A percentile compares a stretch with the other conserved stretches of the same genome.
Conservation (phyloP, 1,140 invertebrate genomes). For the Diorhabda sublineata region DNA sequence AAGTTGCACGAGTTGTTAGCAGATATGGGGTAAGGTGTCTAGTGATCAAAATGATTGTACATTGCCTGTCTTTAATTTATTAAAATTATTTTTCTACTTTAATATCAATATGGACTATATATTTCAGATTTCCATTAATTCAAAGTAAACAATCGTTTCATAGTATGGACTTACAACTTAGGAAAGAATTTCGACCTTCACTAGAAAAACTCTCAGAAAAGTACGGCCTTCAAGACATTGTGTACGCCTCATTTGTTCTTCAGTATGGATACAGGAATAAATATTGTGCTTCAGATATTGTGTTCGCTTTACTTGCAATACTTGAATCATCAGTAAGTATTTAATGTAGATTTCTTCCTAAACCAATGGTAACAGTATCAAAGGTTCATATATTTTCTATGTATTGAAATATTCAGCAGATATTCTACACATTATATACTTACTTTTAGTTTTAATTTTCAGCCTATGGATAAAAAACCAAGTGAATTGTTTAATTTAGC, state of each 20-base stretch:
- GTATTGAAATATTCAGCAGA: no score
- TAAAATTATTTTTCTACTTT: no score
- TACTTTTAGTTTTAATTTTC: slow-evolving; percentile 17
- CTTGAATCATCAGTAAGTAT: slow-evolving; percentile 68
- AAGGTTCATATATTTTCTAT: no score
- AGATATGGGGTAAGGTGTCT: slow-evolving; percentile 74
- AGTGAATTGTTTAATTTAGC: slow-evolving; percentile 72
- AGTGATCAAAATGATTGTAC: no score
- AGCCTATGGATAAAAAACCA: slow-evolving; percentile 52
- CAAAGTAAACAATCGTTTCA: slow-evolving; percentile 82
- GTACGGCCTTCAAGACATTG: slow-evolving; percentile 71
- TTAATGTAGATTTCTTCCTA: neutral
- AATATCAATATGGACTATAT: neutral
- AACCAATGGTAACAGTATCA: no score
- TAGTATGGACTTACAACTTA: slow-evolving; percentile 82
- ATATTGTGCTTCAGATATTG: slow-evolving; percentile 78
- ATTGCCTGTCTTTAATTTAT: no score
- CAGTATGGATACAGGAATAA: slow-evolving; percentile 78
- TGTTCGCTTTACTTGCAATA: slow-evolving; percentile 74
- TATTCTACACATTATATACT: no score
- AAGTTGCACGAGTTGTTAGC: slow-evolving; percentile 82
- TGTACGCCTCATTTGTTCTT: slow-evolving; percentile 72
- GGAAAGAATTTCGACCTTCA: slow-evolving; percentile 71
- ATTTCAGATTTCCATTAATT: slow-evolving; percentile 69
- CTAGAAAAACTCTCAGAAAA: slow-evolving; percentile 74